Percentiles rank a stretch among this genome's conserved stretches.
These are phyloP conservation scores for Lepus europaeus DNA, from an alignment of 2,113 vertebrate genomes.

Conservation along the genomic window DNA sequence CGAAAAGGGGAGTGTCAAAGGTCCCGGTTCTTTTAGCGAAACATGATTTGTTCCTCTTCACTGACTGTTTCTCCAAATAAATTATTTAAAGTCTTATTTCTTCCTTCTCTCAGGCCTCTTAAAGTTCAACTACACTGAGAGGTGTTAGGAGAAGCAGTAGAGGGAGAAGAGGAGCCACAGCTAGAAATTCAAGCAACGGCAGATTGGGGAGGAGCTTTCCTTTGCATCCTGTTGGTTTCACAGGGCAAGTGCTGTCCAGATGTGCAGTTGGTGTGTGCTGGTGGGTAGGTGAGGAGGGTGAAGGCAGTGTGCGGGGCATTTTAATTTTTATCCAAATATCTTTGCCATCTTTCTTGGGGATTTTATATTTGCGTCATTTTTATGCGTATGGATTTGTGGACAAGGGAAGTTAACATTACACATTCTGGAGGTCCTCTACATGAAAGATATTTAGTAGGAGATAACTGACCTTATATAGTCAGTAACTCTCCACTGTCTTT, in stretches of 20 bases:
- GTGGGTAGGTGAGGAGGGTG: too few relatives aligned
- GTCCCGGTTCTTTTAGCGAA: slow-evolving; percentile 96
- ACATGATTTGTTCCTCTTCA: slow-evolving; percentile 99
- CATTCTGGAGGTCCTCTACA: neutral
- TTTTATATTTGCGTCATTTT: neutral
- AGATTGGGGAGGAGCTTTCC: neutral
- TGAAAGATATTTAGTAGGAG: neutral
- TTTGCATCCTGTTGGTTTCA: neutral
- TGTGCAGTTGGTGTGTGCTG: neutral
- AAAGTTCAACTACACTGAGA: slow-evolving; percentile 91
- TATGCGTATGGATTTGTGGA: neutral
- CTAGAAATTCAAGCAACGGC: slow-evolving; percentile 75
- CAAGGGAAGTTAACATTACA: neutral
- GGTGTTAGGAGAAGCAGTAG: slow-evolving; percentile 69
- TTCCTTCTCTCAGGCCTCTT: slow-evolving; percentile 92
- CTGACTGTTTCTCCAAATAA: slow-evolving; percentile 99
- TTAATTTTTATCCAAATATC: neutral
- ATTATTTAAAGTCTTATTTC: slow-evolving; percentile 99
- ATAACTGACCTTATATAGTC: neutral
- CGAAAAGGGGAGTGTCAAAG: slow-evolving; percentile 91
- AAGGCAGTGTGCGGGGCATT: neutral
- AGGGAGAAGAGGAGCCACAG: slow-evolving; percentile 66
- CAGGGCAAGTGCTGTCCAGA: neutral
- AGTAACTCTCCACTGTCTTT: neutral
- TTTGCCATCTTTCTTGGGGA: neutral